These are phyloP conservation scores for Eumaeus atala DNA, from an alignment of 1,140 invertebrate species.

Conservation along the genomic window DNA sequence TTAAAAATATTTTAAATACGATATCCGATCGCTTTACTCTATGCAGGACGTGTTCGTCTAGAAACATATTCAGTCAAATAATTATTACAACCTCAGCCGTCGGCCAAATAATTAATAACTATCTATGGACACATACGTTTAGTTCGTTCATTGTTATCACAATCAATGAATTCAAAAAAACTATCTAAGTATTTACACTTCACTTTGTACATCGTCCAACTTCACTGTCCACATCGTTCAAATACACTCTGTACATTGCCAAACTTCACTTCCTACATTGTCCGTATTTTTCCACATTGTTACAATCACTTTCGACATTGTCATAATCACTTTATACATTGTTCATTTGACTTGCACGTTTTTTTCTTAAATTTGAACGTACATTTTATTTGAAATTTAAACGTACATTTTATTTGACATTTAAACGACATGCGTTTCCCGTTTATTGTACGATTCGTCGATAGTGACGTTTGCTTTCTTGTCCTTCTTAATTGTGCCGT, in stretches of 20 bases:
- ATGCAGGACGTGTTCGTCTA: conserved; percentile 43
- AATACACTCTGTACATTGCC: conserved; percentile 19
- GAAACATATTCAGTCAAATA: conserved; percentile 54
- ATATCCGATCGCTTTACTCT: neutral
- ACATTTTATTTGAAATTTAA: no score
- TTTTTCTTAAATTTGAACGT: conserved; percentile 5
- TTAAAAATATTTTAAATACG: conserved; percentile 11
- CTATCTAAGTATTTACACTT: conserved; percentile 54
- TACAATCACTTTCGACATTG: conserved; percentile 13
- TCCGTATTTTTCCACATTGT: neutral
- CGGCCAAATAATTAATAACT: conserved; percentile 22
- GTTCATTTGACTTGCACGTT: conserved; percentile 4
- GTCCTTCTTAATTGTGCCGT: conserved; percentile 71
- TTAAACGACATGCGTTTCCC: conserved; percentile 66
- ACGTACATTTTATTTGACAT: no score
- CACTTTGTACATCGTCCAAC: conserved; percentile 19
- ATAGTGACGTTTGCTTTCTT: conserved; percentile 70
- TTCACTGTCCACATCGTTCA: no score
- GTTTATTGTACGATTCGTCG: conserved; percentile 60
- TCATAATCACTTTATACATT: conserved; percentile 21
- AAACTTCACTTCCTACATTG: neutral
- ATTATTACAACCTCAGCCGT: conserved; percentile 20
- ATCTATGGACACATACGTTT: conserved; percentile 38
- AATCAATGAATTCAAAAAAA: conserved; percentile 58
- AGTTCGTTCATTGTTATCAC: conserved; percentile 55